These are phyloP conservation scores for Drosophila fungiperda DNA, from an alignment of 2,888 invertebrate species.

Conservation along the genomic window DNA sequence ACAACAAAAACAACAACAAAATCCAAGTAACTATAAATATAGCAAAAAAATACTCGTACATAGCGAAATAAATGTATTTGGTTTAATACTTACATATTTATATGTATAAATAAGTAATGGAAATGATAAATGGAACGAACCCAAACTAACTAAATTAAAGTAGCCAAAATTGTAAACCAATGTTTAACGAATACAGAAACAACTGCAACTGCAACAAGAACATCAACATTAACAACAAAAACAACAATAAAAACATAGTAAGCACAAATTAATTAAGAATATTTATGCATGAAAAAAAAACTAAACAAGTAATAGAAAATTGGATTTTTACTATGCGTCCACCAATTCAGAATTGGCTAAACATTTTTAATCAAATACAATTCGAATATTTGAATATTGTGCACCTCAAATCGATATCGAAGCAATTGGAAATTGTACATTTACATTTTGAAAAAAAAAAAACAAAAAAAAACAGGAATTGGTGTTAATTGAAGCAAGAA, in stretches of 20 bases:
- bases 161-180: slow-evolving; percentile 68
- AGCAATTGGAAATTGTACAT: neutral
- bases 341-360: neutral
- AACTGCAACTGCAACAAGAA: slow-evolving; percentile 9
- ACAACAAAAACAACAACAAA: slow-evolving; percentile 8
- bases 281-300: neutral
- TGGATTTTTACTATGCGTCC: neutral
- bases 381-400: neutral
- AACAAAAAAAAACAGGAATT: neutral
- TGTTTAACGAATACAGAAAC: slow-evolving; percentile 43
- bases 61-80: slow-evolving; percentile 53
- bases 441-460: neutral
- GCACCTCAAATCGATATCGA: neutral
- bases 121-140: slow-evolving; percentile 13
- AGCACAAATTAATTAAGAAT: neutral
- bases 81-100: slow-evolving; percentile 40
- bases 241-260: neutral
- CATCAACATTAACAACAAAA: slow-evolving; percentile 19
- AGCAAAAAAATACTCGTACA: slow-evolving; percentile 20
- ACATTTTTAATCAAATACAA: slow-evolving; percentile 1
- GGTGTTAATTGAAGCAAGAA: neutral
- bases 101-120: slow-evolving; percentile 21
- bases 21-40: slow-evolving; percentile 55
- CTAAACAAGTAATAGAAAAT: neutral
- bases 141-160: slow-evolving; percentile 44